A percentile compares a stretch with the other conserved stretches of the same genome.
phyloP scores from a whole-genome alignment of 2,888 invertebrate species.

The Drosophila stalkeri region DNA sequence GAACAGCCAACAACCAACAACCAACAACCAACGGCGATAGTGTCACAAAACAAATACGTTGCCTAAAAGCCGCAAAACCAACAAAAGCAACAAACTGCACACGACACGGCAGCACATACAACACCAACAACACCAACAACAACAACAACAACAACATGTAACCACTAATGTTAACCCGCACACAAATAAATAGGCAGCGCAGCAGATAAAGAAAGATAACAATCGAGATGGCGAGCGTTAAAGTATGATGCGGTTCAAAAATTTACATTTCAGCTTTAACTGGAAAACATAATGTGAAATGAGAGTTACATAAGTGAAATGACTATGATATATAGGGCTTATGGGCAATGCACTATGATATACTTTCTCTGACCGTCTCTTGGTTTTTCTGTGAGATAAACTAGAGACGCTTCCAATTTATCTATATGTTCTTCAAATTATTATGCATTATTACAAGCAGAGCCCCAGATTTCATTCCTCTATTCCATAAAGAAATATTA shows the following conservation, averaged over 20 bases:
- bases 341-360: too few relatives aligned
- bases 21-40: slow-evolving; percentile 55
- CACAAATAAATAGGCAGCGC: slow-evolving; percentile 50
- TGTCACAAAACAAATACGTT: slow-evolving; percentile 79
- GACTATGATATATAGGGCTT: too few relatives aligned
- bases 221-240: neutral
- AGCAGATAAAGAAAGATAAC: slow-evolving; percentile 4
- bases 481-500: too few relatives aligned
- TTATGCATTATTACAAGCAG: too few relatives aligned
- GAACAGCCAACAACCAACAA: slow-evolving; percentile 34
- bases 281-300: neutral
- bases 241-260: slow-evolving; percentile 47
- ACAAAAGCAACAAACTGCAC: slow-evolving; percentile 54
- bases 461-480: too few relatives aligned
- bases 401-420: too few relatives aligned
- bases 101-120: slow-evolving; percentile 37
- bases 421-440: too few relatives aligned
- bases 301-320: too few relatives aligned
- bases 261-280: slow-evolving; percentile 25
- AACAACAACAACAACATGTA: slow-evolving; percentile 38
- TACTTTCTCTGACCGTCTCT: too few relatives aligned
- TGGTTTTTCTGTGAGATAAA: too few relatives aligned
- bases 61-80: slow-evolving; percentile 74
- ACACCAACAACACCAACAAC: slow-evolving; percentile 36
- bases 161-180: slow-evolving; percentile 78